Evolutionary conservation across 2,797 vertebrate species (phyloP).

Genomic region (Darevskia mixta): DNA sequence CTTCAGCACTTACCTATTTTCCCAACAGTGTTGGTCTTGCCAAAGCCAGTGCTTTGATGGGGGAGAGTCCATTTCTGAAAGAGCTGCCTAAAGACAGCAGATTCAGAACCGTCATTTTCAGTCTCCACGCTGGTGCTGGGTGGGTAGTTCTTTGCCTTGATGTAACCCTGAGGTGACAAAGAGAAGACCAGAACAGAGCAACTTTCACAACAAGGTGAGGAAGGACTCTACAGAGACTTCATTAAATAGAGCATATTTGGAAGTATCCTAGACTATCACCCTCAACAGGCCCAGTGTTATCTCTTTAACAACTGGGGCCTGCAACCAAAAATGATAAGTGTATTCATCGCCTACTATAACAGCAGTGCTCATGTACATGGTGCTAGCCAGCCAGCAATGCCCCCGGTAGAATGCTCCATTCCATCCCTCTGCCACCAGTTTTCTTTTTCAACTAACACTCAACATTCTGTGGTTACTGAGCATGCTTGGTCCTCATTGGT

Average conservation of each 20-base stretch:
- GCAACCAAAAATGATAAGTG: background rate
- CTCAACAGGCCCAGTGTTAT: background rate
- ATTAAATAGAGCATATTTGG: background rate
- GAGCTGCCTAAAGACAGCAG: slow-evolving; percentile 85
- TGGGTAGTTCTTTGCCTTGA: slow-evolving; percentile 88
- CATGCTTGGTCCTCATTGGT: background rate
- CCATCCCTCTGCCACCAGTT: background rate
- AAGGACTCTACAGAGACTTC: background rate
- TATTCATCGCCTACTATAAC: background rate
- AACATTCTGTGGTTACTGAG: background rate
- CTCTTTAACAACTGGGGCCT: background rate
- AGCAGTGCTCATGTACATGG: background rate
- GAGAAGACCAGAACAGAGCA: background rate
- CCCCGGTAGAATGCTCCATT: background rate
- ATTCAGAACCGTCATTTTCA: slow-evolving; percentile 88
- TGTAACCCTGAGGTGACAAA: slow-evolving; percentile 78
- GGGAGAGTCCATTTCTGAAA: slow-evolving; percentile 88
- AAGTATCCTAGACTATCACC: background rate
- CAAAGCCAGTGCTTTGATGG: slow-evolving; percentile 77
- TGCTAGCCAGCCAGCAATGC: background rate
- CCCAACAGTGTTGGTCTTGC: slow-evolving; percentile 79
- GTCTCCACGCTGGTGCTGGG: slow-evolving; percentile 82
- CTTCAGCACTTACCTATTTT: slow-evolving; percentile 83
- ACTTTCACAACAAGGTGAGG: background rate
- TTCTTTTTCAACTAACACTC: background rate